A percentile compares a stretch with the other conserved stretches of the same genome.
Evolutionary conservation across 2,888 invertebrate species (phyloP).

Genomic region (Cacoxenus indagator): DNA sequence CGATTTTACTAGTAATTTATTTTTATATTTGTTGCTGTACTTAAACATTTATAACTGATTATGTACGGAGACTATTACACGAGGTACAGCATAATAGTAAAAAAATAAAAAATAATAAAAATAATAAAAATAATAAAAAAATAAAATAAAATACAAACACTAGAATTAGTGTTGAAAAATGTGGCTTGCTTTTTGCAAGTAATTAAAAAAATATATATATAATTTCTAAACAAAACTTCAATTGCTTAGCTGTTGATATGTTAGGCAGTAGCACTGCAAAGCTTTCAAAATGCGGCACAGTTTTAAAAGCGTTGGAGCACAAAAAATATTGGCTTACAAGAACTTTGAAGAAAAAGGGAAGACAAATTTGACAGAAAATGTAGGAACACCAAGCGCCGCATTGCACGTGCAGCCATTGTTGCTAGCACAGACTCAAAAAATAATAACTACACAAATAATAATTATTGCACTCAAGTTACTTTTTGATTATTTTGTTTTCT

Average conservation of each 20-base stretch:
- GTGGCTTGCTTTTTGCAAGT: not conserved
- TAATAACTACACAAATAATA: conserved; percentile 34
- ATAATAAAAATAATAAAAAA: too few species aligned
- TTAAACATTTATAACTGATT: conserved; percentile 29
- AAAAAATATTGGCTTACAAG: not conserved
- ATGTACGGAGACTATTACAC: conserved; percentile 15
- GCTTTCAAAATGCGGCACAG: not conserved
- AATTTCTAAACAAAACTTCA: too few species aligned
- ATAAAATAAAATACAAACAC: not conserved
- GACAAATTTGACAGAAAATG: not conserved
- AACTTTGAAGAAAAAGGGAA: not conserved
- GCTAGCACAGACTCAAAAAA: not conserved
- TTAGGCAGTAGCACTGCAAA: not conserved
- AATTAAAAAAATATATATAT: not conserved
- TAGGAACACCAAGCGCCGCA: not conserved
- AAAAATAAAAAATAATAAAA: not conserved
- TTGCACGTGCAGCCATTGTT: not conserved
- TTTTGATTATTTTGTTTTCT: conserved; percentile 41
- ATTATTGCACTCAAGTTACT: conserved; percentile 56
- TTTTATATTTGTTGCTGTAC: not conserved
- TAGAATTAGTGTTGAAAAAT: not conserved
- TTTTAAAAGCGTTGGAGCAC: not conserved
- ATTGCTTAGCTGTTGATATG: not conserved
- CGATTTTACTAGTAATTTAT: conserved; percentile 14
- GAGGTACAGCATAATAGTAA: not conserved